Evolutionary conservation across 2,113 vertebrate species (phyloP).

Genomic region (Lontra canadensis): DNA sequence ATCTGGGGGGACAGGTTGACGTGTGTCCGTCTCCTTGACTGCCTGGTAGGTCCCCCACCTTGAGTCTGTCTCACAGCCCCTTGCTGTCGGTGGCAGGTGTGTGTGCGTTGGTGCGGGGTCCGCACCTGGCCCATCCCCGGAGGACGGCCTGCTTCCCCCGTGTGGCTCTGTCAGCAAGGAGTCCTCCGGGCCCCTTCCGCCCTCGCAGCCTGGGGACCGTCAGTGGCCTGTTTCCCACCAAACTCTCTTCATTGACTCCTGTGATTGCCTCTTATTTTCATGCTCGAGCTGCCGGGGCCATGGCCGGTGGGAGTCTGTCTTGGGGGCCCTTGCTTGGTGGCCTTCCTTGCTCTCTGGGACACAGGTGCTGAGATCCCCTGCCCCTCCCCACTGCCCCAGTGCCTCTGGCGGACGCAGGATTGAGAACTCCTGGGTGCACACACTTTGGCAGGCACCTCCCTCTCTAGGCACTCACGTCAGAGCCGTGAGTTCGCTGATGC

Average conservation of each 20-base stretch:
- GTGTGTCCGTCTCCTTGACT: rapidly evolving
- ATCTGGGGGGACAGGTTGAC: background rate
- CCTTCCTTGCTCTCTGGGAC: background rate
- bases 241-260: background rate
- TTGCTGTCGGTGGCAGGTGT: background rate
- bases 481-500: background rate
- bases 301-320: background rate
- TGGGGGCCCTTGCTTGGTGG: background rate
- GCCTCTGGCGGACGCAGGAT: background rate
- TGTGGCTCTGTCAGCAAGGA: background rate
- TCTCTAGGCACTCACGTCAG: background rate
- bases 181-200: background rate
- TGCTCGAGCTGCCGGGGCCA: rapidly evolving
- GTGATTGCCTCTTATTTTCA: background rate
- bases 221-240: background rate
- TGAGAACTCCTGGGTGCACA: background rate
- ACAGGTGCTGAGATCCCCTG: background rate
- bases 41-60: background rate
- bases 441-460: background rate
- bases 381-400: background rate
- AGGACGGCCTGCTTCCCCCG: background rate
- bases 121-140: background rate
- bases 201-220: background rate
- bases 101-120: rapidly evolving
- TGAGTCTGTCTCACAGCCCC: background rate